phyloP scores from a whole-genome alignment of 2,797 vertebrate genomes.

The Sebastes itinus region DNA sequence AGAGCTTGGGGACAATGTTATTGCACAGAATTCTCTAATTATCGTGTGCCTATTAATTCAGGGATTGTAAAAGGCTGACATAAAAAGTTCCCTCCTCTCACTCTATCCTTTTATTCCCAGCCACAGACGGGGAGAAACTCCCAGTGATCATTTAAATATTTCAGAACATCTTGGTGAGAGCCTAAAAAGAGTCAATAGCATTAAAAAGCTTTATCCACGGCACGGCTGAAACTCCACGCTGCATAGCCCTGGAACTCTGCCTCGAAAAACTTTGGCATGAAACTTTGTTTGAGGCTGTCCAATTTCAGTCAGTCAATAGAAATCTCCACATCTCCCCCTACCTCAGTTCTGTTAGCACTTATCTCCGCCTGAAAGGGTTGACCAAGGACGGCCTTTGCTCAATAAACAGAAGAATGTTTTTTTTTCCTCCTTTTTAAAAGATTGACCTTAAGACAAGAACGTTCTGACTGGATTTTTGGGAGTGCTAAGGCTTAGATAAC shows the following conservation, averaged over 20 bases:
- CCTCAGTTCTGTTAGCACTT: conserved; percentile 67
- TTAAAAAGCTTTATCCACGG: conserved; percentile 71
- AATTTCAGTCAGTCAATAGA: conserved; percentile 75
- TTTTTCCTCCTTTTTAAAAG: conserved; percentile 61
- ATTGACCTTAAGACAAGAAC: conserved; percentile 73
- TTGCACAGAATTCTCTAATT: conserved; percentile 73
- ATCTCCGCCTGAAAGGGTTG: conserved; percentile 66
- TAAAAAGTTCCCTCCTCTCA: conserved; percentile 65
- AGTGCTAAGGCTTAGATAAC: conserved; percentile 65
- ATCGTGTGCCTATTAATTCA: conserved; percentile 74
- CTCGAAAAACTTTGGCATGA: conserved; percentile 66
- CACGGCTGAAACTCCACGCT: conserved; percentile 48
- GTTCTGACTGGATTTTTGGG: conserved; percentile 65
- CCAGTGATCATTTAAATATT: conserved; percentile 77
- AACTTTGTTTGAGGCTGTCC: conserved; percentile 73
- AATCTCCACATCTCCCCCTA: conserved; percentile 54
- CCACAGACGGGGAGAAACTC: conserved; percentile 69
- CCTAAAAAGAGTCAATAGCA: conserved; percentile 72
- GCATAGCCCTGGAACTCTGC: conserved; percentile 61
- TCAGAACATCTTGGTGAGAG: conserved; percentile 72
- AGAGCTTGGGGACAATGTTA: conserved; percentile 68
- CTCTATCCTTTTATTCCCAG: conserved; percentile 64
- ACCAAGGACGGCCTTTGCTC: conserved; percentile 73
- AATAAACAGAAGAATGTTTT: conserved; percentile 71
- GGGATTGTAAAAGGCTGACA: conserved; percentile 70